These are phyloP conservation scores for Ferdinandea cuprea DNA, from an alignment of 2,888 invertebrate species.

Conservation along the genomic window DNA sequence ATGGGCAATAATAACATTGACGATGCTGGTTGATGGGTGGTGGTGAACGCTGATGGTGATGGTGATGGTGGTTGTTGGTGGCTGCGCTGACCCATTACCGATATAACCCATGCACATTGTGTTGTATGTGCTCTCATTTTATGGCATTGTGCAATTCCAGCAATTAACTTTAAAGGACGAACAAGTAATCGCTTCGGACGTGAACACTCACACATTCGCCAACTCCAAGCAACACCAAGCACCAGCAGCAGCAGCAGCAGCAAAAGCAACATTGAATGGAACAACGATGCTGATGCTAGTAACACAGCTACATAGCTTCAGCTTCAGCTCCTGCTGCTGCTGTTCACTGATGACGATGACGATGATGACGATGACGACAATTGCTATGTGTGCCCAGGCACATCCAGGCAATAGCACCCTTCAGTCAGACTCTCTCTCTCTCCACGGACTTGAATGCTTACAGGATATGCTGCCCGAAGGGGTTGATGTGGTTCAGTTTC, in stretches of 20 bases:
- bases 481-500: conserved; percentile 64
- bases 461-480: conserved; percentile 64
- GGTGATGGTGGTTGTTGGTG: conserved; percentile 23
- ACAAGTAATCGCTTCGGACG: conserved; percentile 76
- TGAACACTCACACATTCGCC: conserved; percentile 41
- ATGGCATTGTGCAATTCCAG: conserved; percentile 74
- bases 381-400: conserved; percentile 58
- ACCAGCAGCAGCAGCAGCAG: conserved; percentile 42
- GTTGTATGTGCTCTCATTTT: conserved; percentile 58
- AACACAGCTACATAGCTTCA: conserved; percentile 7
- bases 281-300: conserved; percentile 3
- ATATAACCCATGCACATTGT: conserved; percentile 60
- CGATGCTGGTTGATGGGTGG: too few relatives aligned
- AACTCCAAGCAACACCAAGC: conserved; percentile 17
- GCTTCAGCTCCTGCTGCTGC: conserved; percentile 22
- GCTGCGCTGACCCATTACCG: conserved; percentile 70
- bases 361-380: conserved; percentile 68
- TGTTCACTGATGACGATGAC: conserved; percentile 47
- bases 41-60: too few relatives aligned
- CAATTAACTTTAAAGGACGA: conserved; percentile 77
- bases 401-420: conserved; percentile 58
- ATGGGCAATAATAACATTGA: conserved; percentile 72
- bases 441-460: conserved; percentile 49
- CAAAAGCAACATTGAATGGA: conserved; percentile 30
- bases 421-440: conserved; percentile 35